phyloP scores from a whole-genome alignment of 2,113 vertebrate genomes.

The Hippocampus comes region DNA sequence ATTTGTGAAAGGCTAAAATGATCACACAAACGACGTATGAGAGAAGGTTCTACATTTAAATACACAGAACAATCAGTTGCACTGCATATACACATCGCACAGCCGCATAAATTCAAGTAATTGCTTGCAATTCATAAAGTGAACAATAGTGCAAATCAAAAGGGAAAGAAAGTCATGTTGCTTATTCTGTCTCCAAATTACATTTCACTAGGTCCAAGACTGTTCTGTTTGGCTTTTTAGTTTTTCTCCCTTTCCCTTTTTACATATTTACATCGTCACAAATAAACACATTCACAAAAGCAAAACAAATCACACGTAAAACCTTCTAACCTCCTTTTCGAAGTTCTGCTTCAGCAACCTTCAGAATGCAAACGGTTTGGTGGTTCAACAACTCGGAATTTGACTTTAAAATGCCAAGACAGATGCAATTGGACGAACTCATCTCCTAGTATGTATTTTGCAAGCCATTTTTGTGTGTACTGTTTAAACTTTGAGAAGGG shows the following conservation, averaged over 20 bases:
- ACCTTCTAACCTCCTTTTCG: neutral
- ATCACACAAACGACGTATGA: neutral
- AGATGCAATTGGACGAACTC: neutral
- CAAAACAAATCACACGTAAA: slow-evolving; percentile 16
- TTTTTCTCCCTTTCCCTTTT: neutral
- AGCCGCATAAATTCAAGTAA: slow-evolving; percentile 63
- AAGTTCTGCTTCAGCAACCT: neutral
- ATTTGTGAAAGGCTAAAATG: neutral
- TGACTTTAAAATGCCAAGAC: neutral
- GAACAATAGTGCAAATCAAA: slow-evolving; percentile 72
- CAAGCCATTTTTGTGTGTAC: neutral
- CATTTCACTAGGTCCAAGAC: slow-evolving; percentile 6
- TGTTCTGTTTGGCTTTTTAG: slow-evolving; percentile 5
- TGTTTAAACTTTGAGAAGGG: neutral
- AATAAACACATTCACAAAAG: slow-evolving; percentile 18
- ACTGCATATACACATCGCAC: neutral
- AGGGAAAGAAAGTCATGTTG: slow-evolving; percentile 17
- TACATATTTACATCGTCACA: slow-evolving; percentile 2
- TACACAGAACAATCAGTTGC: neutral
- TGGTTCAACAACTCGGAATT: neutral
- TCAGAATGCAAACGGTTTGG: neutral
- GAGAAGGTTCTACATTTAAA: neutral
- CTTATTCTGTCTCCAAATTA: slow-evolving; percentile 17
- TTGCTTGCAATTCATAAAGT: slow-evolving; percentile 69
- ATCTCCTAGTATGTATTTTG: neutral